A percentile compares a stretch with the other conserved stretches of the same genome.
Conservation (phyloP, 2,113 vertebrate genomes). For the Passer domesticus region DNA sequence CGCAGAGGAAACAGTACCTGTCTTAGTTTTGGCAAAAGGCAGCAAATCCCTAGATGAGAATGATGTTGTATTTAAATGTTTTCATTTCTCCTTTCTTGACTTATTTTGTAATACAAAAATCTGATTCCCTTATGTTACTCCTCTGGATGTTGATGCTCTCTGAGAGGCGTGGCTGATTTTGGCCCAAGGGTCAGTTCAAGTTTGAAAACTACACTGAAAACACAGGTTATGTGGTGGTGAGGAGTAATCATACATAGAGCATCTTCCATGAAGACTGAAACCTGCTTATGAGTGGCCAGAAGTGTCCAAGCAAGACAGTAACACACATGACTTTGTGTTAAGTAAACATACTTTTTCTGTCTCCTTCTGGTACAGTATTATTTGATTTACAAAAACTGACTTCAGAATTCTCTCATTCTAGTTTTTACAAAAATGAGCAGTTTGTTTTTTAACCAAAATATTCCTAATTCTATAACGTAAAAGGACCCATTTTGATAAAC, state of each 20-base stretch:
- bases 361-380: not conserved
- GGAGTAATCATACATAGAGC: not conserved
- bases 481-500: not conserved
- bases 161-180: not conserved
- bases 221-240: not conserved
- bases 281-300: not conserved
- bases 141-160: not conserved
- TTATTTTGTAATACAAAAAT: not conserved
- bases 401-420: not conserved
- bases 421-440: not conserved
- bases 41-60: not conserved
- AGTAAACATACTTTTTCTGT: not conserved
- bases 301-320: not conserved
- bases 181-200: not conserved
- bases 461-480: not conserved
- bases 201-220: not conserved
- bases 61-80: not conserved
- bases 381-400: not conserved
- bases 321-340: not conserved
- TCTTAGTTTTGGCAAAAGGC: not conserved
- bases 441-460: not conserved
- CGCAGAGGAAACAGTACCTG: not conserved
- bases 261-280: not conserved
- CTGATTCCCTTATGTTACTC: not conserved
- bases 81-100: not conserved